These are phyloP conservation scores for Craniophora ligustri DNA, from an alignment of 2,888 invertebrate genomes.

Conservation along the genomic window DNA sequence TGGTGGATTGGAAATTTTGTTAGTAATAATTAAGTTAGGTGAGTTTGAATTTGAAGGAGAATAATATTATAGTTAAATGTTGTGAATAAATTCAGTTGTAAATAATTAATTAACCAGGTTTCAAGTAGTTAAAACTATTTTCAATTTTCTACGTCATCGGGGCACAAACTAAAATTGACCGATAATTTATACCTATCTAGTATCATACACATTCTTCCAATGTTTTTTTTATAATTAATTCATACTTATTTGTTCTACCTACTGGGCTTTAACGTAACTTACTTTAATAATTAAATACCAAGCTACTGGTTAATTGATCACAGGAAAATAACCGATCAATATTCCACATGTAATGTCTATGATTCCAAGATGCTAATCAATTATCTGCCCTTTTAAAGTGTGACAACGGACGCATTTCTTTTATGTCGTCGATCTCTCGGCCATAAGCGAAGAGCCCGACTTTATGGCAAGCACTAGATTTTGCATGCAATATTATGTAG, in stretches of 20 bases:
- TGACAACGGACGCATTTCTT: constrained; percentile 62
- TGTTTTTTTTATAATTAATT: no score
- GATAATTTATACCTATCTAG: no score
- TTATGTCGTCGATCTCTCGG: constrained; percentile 60
- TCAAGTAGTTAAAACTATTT: no score
- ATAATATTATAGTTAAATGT: no score
- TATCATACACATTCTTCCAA: background rate
- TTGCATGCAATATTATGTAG: constrained; percentile 68
- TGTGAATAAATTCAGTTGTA: no score
- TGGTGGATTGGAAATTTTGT: background rate
- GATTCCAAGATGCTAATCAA: constrained; percentile 56
- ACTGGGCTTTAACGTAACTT: background rate
- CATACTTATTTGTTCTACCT: background rate
- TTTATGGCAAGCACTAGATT: constrained; percentile 70
- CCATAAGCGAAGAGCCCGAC: constrained; percentile 59
- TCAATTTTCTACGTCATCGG: no score
- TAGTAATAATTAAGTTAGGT: background rate
- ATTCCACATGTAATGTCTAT: constrained; percentile 38
- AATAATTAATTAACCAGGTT: no score
- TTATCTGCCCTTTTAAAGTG: constrained; percentile 59
- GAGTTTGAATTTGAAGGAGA: no score
- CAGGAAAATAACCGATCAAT: constrained; percentile 3
- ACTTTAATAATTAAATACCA: background rate
- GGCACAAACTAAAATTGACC: no score
- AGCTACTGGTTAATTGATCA: constrained; percentile 1